These are phyloP conservation scores for Scyliorhinus canicula DNA, from an alignment of 2,797 vertebrate genomes.

Conservation along the genomic window DNA sequence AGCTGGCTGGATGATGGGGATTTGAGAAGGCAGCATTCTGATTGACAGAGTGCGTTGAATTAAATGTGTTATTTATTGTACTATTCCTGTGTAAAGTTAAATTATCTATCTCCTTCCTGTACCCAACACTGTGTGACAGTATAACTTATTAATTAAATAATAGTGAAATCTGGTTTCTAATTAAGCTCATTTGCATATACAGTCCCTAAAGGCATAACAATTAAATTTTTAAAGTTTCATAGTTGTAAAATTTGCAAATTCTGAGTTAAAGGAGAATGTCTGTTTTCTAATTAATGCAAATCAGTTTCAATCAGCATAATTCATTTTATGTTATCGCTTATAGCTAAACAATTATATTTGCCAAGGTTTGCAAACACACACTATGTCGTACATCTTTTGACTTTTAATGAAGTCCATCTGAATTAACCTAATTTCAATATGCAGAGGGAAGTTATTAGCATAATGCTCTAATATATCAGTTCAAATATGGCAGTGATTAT, in stretches of 20 bases:
- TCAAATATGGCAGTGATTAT: neutral
- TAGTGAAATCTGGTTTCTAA: conserved; percentile 33
- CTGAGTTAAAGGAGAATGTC: conserved; percentile 10
- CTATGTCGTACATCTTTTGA: neutral
- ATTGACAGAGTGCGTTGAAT: neutral
- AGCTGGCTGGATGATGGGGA: neutral
- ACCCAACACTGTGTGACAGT: neutral
- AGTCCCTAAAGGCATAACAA: conserved; percentile 11
- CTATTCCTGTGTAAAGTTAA: neutral
- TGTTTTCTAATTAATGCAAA: conserved; percentile 38
- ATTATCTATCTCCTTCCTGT: neutral
- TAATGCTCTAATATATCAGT: neutral
- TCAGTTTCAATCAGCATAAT: conserved; percentile 25
- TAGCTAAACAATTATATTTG: conserved; percentile 32
- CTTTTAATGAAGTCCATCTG: conserved; percentile 29
- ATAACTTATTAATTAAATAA: conserved; percentile 33
- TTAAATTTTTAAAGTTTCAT: conserved; percentile 27
- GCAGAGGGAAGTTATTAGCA: neutral
- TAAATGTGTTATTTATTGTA: conserved; percentile 11
- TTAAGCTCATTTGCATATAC: conserved; percentile 34
- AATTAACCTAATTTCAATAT: conserved; percentile 27
- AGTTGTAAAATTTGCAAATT: conserved; percentile 5
- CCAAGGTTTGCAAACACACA: conserved; percentile 16
- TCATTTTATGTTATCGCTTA: conserved; percentile 37
- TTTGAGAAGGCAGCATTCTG: neutral